Evolutionary conservation across 2,113 vertebrate species (phyloP), one percentile per base, ranked within the genome.

Genomic region (Leptobrachium ailaonicum): DNA sequence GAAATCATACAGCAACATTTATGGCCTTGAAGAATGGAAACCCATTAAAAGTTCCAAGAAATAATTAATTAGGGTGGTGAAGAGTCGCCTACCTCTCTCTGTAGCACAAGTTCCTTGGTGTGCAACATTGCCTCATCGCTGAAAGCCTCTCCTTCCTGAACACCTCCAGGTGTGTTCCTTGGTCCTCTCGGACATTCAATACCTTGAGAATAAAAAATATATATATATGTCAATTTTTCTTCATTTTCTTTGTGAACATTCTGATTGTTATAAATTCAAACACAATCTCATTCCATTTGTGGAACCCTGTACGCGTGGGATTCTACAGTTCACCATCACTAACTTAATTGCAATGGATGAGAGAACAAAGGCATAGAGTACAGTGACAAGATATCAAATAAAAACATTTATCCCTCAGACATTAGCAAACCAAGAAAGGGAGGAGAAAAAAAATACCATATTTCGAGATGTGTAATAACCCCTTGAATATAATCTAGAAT

Each of bases 91-190:
- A 98, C 97, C 96, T 98, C 97, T 76, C 96, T 87, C 82, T 98
- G 97, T 83, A 99, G 88, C 82, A 99, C 97, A 85, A 98, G 94
- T 85, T 99, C 97, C 92, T 98, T 98, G 87, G 97, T 97, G 91
- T 98, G 98, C 77, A 93, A 89, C 4, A 88, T 92, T 83, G 97
- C 97, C 83, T 99, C 96, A n/a, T 99, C 94, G 41, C 95, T 98
- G 94, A 97, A 99, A 7, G 97, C 96, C 63, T 99, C 97, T 0
- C 95, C 96, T 82, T 96, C 95, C 85, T 96, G 95, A 44, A 92
- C 82, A 66, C 95, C 89, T 56, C 96, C 94, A 0, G 97, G 96
- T 2, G 87, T 85, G 87, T 97, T 98, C 47, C 97, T 88, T 75
- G 96, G 94, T 3, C 96, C 96, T 40, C 96, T 92, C 14, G 96